Base-by-base conservation (phyloP, 1,140 invertebrate genomes). In the Dolichoris vasculosae region DNA sequence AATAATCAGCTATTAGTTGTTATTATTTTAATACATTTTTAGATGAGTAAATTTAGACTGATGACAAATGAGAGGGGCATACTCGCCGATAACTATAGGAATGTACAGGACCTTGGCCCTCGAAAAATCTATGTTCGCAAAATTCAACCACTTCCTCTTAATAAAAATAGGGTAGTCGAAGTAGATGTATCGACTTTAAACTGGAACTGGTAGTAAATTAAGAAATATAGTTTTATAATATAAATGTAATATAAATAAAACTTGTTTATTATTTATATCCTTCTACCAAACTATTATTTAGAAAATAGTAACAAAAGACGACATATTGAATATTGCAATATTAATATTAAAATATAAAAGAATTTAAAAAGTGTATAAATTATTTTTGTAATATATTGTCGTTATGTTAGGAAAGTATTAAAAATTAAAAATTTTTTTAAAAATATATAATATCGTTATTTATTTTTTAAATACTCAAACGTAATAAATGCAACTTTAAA, bases 21-120 rank as follows among this genome's bases (percentile, higher is more conserved):
- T 26, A 26, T 26, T 59, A 43, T 43, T 40, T 20, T 43, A 40
- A 71, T 23, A 63, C 20, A 75, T 69, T 77, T 91, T 7, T 90
- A 96, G 94, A 95, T 96, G 91, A 95, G 94, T 73, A 94, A 94
- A 88, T 96, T 96, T 92, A 94, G 95, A 88, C 93, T 93, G 55
- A 91, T 96, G 17, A 95, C 94, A 4, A 95, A 94, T 80, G 94
- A 94, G 71, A 92, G 94, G 87, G 94, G 94, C 48, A 67, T 63
- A n/a, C 77, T 92, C 30, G 89, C 82, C 11, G 90, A 93, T 82
- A 93, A 93, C 89, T 93, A 87, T 51, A 88, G 92, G 86, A 93
- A 94, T 48, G 87, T 95, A 11, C 95, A 96, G 90, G 93, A 95
- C 2, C 90, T 96, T n/a, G 95, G 95, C 86, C 94, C 94, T n/a